Evolutionary conservation across 2,888 invertebrate species (phyloP), one percentile per base, ranked within the genome.

Genomic region (Drosophila conformis): DNA sequence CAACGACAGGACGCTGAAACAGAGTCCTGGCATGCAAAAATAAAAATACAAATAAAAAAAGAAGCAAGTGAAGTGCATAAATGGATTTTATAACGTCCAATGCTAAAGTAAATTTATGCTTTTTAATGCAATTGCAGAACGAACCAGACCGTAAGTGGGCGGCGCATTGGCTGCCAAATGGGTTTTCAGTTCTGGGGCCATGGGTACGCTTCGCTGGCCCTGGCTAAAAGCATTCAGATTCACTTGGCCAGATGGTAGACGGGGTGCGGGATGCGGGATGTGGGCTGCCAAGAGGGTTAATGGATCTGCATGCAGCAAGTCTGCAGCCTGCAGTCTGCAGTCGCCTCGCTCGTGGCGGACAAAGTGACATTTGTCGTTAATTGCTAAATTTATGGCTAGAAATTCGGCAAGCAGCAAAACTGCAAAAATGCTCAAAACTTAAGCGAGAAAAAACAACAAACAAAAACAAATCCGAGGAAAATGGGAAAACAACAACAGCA

Each of bases 281-380:
- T 1, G 35, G 35, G 13, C 4, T 4, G 4, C 15, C 42, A 2
- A 21, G 61, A 60, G 73, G 75, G 69, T 68, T 71, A 15, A 48
- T 10, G 64, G 31, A 8, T 46, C 25, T 46, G 46, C 46, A 46
- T 46, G 46, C 46, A 25, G 46, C 46, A 25, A 15, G 46, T 25
- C 11, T 29, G 54, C 49, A 56, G 53, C 8, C 38, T 74, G 87
- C 82, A 73, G 58, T 57, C 62, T 36, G 62, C 35, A 60, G 56
- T 49, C 65, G 69, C 66, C 64, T 84, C 72, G 67, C 62, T 54
- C 68, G 70, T 74, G 73, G 59, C 78, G 77, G 83, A 86, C 87
- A 90, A 90, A 88, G 87, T 90, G 87, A 87, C 90, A 87, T 87
- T 87, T 87, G 87, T 82, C 90, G 90, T 87, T 87, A 87, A 87